Percentiles rank a stretch among this genome's conserved stretches.
Conservation (phyloP, 2,797 vertebrate species). For the Sebastes flavidus region DNA sequence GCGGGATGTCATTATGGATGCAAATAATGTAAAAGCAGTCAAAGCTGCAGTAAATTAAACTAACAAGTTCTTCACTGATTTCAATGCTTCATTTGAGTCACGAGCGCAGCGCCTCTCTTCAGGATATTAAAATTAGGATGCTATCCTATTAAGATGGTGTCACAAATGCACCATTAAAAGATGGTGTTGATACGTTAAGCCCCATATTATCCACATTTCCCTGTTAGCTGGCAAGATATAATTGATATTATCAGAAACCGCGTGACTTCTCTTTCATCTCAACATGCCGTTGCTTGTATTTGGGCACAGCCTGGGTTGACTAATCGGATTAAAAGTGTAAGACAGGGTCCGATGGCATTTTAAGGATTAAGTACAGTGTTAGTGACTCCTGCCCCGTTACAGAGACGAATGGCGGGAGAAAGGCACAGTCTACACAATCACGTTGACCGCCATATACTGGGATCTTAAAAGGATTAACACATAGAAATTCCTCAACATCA, state of each 20-base stretch:
- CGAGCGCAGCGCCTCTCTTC: background rate
- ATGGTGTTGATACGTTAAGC: conserved; percentile 33
- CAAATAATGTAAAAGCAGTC: background rate
- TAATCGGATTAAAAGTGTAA: conserved; percentile 74
- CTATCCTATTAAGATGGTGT: conserved; percentile 14
- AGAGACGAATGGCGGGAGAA: conserved; percentile 14
- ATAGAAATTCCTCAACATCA: conserved; percentile 37
- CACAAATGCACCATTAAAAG: conserved; percentile 32
- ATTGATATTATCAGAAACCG: conserved; percentile 56
- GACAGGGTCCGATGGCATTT: conserved; percentile 61
- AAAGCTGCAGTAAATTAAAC: background rate
- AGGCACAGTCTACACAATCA: conserved; percentile 18
- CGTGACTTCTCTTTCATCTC: conserved; percentile 39
- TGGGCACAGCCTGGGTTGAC: conserved; percentile 40
- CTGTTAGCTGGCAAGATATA: conserved; percentile 34
- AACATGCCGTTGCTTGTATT: conserved; percentile 41
- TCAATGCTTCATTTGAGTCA: conserved; percentile 9
- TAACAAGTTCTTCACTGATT: conserved; percentile 1
- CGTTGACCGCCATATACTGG: conserved; percentile 21
- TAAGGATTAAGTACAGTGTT: conserved; percentile 58
- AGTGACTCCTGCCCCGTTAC: conserved; percentile 50
- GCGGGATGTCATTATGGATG: background rate
- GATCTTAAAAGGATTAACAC: conserved; percentile 57
- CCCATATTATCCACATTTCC: conserved; percentile 39
- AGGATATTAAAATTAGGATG: conserved; percentile 32